phyloP scores from a whole-genome alignment of 2,113 vertebrate genomes.

The Panthera uncia region DNA sequence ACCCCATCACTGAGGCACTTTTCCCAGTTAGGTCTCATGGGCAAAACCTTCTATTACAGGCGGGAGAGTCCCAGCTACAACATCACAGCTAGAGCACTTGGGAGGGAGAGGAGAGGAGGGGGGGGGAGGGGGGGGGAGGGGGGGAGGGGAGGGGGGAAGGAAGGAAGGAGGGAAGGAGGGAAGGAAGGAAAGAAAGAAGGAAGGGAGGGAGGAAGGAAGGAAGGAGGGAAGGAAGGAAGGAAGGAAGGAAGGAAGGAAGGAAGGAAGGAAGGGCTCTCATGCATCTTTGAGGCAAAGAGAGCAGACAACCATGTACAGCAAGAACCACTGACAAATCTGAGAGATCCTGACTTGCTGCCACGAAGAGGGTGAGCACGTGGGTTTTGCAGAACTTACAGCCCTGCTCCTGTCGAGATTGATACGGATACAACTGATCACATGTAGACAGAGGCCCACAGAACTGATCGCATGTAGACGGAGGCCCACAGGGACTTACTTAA shows the following conservation, averaged over 20 bases:
- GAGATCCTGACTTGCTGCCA: neutral
- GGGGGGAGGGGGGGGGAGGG: fast-evolving
- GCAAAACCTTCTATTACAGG: neutral
- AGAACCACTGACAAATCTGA: fast-evolving
- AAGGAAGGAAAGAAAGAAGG: fast-evolving
- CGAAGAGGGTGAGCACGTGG: neutral
- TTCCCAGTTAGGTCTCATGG: neutral
- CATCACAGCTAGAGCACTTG: neutral
- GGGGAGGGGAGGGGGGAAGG: fast-evolving
- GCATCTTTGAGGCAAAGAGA: neutral
- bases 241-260: no score
- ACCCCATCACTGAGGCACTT: neutral
- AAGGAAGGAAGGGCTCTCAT: no score
- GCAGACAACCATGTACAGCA: fast-evolving
- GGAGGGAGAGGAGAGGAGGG: neutral
- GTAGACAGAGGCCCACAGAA: no score
- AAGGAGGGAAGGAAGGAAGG: no score
- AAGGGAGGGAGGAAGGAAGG: fast-evolving
- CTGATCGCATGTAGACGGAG: neutral
- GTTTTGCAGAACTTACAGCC: neutral
- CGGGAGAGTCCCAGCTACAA: neutral
- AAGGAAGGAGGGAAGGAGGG: fast-evolving
- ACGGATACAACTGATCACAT: neutral
- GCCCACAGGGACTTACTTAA: neutral
- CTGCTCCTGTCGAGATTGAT: neutral